Evolutionary conservation across 2,888 invertebrate genomes (phyloP).

Genomic region (Dicyrtoma fusca): DNA sequence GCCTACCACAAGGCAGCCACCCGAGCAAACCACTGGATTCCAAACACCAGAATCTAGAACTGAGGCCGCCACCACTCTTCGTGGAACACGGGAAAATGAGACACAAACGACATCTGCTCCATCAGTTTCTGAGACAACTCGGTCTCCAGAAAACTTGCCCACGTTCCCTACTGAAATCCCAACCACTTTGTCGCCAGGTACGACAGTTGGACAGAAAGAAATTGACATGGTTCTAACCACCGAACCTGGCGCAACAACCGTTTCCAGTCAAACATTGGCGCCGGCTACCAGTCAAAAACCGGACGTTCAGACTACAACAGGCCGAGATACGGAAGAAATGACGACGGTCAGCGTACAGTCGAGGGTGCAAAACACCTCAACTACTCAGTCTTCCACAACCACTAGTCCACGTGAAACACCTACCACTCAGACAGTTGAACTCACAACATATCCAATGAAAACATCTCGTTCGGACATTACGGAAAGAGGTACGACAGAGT

Average conservation of each 20-base stretch:
- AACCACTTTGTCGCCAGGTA: neutral
- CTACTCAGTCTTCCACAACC: neutral
- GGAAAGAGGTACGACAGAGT: no score
- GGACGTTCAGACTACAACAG: neutral
- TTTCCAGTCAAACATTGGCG: neutral
- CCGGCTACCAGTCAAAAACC: neutral
- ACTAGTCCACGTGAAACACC: neutral
- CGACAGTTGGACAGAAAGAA: neutral
- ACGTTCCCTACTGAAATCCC: neutral
- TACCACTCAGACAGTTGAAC: neutral
- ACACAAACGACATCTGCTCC: neutral
- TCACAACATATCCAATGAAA: neutral
- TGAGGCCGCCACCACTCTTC: neutral
- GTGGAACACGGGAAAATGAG: no score
- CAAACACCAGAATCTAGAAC: neutral
- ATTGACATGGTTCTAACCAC: constrained; percentile 32
- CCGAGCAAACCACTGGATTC: neutral
- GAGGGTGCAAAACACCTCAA: neutral
- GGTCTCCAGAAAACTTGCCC: neutral
- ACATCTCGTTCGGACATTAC: no score
- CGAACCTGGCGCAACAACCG: neutral
- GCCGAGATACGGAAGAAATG: neutral
- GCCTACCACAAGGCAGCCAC: constrained; percentile 47
- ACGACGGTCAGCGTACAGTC: constrained; percentile 1
- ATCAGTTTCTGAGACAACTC: neutral